Evolutionary conservation across 2,888 invertebrate genomes (phyloP).

Genomic region (Drosophila subsilvestris): DNA sequence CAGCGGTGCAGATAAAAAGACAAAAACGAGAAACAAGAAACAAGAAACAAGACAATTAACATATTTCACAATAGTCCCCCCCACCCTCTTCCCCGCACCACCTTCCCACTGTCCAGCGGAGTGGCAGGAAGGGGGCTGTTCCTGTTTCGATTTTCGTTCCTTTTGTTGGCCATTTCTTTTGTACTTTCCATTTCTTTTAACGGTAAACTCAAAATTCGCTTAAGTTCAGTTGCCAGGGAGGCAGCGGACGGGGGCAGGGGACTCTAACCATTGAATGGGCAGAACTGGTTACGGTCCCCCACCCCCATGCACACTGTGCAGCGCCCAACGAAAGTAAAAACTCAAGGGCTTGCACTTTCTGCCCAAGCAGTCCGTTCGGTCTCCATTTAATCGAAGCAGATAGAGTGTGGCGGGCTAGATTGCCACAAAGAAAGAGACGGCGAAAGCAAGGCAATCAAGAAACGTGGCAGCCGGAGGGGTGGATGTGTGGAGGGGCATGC

Average conservation of each 20-base stretch:
- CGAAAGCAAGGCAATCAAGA: conserved; percentile 25
- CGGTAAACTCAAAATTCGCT: conserved; percentile 71
- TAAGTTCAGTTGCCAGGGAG: conserved; percentile 52
- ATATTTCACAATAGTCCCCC: conserved; percentile 62
- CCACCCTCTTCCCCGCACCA: conserved; percentile 18
- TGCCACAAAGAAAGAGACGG: conserved; percentile 5
- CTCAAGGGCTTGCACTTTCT: conserved; percentile 84
- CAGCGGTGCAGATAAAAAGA: conserved; percentile 40
- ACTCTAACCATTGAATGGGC: conserved; percentile 41
- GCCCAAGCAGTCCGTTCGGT: conserved; percentile 47
- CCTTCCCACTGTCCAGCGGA: not conserved
- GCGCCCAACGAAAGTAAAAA: conserved; percentile 83
- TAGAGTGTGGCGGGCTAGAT: conserved; percentile 11
- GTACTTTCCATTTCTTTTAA: conserved; percentile 77
- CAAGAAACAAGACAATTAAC: conserved; percentile 68
- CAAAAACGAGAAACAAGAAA: too few relatives aligned
- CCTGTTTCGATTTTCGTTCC: conserved; percentile 3
- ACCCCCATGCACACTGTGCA: conserved; percentile 15
- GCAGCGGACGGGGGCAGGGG: conserved; percentile 23
- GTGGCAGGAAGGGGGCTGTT: not conserved
- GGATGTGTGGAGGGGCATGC: not conserved
- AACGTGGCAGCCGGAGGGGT: conserved; percentile 22
- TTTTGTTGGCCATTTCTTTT: conserved; percentile 31
- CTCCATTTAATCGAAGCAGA: conserved; percentile 29
- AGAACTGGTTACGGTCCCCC: conserved; percentile 38